phyloP scores from a whole-genome alignment of 2,797 vertebrate genomes.

The Simalia tracyae region DNA sequence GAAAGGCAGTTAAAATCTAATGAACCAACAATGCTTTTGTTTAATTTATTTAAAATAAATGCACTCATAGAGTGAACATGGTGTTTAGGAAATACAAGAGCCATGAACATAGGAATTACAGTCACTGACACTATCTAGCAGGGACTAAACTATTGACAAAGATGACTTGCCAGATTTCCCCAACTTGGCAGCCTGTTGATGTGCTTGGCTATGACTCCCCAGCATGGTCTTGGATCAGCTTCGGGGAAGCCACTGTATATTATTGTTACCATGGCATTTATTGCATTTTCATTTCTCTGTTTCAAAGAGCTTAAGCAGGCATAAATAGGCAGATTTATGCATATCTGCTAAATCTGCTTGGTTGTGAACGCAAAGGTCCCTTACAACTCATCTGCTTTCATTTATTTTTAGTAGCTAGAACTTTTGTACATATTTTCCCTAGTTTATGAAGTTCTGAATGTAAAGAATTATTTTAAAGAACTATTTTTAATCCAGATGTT shows the following conservation, averaged over 20 bases:
- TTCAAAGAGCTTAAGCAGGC: background rate
- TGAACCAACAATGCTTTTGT: background rate
- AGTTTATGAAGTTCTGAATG: too few species aligned
- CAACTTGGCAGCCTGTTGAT: background rate
- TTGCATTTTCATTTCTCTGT: background rate
- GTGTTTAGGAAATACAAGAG: background rate
- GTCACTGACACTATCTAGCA: background rate
- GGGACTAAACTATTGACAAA: background rate
- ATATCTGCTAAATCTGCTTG: background rate
- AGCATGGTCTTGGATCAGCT: background rate
- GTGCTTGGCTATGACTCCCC: background rate
- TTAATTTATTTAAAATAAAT: background rate
- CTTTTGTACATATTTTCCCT: too few species aligned
- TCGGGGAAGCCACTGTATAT: background rate
- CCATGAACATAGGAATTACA: background rate
- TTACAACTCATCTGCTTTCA: too few species aligned
- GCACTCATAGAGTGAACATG: background rate
- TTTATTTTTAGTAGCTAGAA: too few species aligned
- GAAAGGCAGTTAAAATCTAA: background rate
- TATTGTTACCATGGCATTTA: background rate
- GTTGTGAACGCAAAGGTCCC: too few species aligned
- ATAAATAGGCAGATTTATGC: background rate
- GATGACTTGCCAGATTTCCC: background rate
- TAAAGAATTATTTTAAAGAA: too few species aligned
- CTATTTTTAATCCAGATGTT: background rate